Evolutionary conservation across 2,113 vertebrate species (phyloP).

Genomic region (Emberiza fucata): DNA sequence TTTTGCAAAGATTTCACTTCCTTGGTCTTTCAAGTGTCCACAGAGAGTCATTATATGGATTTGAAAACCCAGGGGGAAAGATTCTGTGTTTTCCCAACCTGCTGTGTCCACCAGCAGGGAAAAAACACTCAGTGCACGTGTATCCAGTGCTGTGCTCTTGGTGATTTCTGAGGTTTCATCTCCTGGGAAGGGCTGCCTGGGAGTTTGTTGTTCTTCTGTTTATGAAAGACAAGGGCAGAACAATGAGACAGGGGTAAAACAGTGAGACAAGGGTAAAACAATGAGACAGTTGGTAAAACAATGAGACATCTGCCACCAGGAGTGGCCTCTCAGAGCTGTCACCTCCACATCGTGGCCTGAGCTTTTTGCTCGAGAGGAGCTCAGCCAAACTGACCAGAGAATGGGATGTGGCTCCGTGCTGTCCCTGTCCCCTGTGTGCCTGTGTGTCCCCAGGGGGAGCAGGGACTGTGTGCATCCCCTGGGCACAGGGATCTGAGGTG

Average conservation of each 20-base stretch:
- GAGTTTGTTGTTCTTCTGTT: not conserved
- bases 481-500: not conserved
- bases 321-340: not conserved
- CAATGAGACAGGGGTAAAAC: not conserved
- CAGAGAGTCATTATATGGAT: not conserved
- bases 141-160: not conserved
- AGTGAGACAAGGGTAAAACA: too few species aligned
- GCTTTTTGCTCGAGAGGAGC: fast-evolving
- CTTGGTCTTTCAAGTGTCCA: not conserved
- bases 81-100: not conserved
- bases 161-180: not conserved
- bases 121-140: not conserved
- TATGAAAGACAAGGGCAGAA: not conserved
- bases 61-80: not conserved
- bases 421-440: not conserved
- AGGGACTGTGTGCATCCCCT: not conserved
- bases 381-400: not conserved
- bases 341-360: not conserved
- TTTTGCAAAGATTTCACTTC: not conserved
- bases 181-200: not conserved
- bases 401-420: not conserved
- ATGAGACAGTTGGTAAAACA: not conserved
- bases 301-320: not conserved
- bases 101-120: not conserved
- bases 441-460: not conserved